Conservation (phyloP, 2,888 invertebrate genomes). For the Pantelozetes paolii region DNA sequence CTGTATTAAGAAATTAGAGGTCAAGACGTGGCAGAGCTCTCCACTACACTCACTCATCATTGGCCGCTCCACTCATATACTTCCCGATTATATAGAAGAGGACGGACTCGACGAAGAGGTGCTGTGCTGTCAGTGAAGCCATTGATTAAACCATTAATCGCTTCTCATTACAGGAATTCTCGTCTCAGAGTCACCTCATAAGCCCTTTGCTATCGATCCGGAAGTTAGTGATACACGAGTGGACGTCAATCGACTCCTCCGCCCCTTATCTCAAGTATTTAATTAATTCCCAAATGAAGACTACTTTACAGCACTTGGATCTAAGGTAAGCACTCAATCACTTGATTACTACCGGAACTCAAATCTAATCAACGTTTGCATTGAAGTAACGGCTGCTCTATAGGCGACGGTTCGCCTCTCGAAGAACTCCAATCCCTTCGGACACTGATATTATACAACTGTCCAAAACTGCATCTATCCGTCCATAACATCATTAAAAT, state of each 20-base stretch:
- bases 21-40: constrained; percentile 62
- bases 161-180: constrained; percentile 2
- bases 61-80: constrained; percentile 63
- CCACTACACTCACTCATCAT: constrained; percentile 62
- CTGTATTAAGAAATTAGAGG: constrained; percentile 12
- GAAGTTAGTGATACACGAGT: constrained; percentile 42
- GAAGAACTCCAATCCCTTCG: constrained; percentile 29
- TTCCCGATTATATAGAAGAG: constrained; percentile 53
- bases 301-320: constrained; percentile 40
- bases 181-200: not conserved
- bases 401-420: constrained; percentile 40
- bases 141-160: not conserved
- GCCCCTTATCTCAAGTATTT: constrained; percentile 23
- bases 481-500: constrained; percentile 37
- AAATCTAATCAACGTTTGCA: not conserved
- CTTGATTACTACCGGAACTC: not conserved
- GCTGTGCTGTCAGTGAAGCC: no score
- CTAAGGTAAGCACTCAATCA: constrained; percentile 18
- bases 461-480: constrained; percentile 33
- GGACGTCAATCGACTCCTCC: constrained; percentile 24
- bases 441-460: constrained; percentile 42
- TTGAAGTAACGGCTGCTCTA: constrained; percentile 36
- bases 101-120: constrained; percentile 14
- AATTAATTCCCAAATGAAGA: constrained; percentile 34
- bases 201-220: constrained; percentile 41